A percentile compares a stretch with the other conserved stretches of the same genome.
Conservation (phyloP, 2,888 invertebrate species). For the Phyllotreta striolata region DNA sequence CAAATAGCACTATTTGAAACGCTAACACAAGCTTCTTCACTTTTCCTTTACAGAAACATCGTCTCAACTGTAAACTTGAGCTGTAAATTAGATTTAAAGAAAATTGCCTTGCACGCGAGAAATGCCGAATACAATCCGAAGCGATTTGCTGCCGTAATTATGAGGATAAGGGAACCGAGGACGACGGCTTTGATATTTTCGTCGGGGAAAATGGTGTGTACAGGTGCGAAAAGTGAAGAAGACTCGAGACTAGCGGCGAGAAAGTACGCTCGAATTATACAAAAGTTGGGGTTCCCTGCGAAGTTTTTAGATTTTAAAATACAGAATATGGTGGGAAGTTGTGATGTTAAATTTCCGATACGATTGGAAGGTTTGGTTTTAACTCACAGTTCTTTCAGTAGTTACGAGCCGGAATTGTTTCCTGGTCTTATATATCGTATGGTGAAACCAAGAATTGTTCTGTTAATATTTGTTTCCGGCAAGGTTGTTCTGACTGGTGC, state of each 20-base stretch:
- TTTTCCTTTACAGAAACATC: slow-evolving; percentile 79
- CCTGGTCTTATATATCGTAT: slow-evolving; percentile 85
- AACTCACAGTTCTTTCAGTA: slow-evolving; percentile 83
- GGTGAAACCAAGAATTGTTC: slow-evolving; percentile 82
- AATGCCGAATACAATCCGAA: slow-evolving; percentile 99
- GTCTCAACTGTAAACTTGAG: slow-evolving; percentile 97
- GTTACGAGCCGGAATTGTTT: slow-evolving; percentile 83
- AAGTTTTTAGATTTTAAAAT: slow-evolving; percentile 82
- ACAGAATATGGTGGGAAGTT: slow-evolving; percentile 87
- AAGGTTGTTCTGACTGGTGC: slow-evolving; percentile 86
- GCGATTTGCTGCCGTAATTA: slow-evolving; percentile 98
- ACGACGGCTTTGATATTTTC: slow-evolving; percentile 87
- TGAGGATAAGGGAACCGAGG: slow-evolving; percentile 90
- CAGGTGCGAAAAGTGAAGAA: slow-evolving; percentile 86
- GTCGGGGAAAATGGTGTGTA: slow-evolving; percentile 89
- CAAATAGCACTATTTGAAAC: slow-evolving; percentile 8
- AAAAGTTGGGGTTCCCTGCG: slow-evolving; percentile 79
- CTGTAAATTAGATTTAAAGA: slow-evolving; percentile 94
- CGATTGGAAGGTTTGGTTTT: slow-evolving; percentile 72
- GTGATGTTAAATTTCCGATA: slow-evolving; percentile 87
- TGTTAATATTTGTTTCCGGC: slow-evolving; percentile 85
- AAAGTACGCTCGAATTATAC: slow-evolving; percentile 84
- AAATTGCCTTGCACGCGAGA: slow-evolving; percentile 95
- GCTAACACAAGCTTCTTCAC: neutral
- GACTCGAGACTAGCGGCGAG: slow-evolving; percentile 76